Evolutionary conservation across 2,113 vertebrate genomes (phyloP).

Genomic region (Cnemophilus loriae): DNA sequence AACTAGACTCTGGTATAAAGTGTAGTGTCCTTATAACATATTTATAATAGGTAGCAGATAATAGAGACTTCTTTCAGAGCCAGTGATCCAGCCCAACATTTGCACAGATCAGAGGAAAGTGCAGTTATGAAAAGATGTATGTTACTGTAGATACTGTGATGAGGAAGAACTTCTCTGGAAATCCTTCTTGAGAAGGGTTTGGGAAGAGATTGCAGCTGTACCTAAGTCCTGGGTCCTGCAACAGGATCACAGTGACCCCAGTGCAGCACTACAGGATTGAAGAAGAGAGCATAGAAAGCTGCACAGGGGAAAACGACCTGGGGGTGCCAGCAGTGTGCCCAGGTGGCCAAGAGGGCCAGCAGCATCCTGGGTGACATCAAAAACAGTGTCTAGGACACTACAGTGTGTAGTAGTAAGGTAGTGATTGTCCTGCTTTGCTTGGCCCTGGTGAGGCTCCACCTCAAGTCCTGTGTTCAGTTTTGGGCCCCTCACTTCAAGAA

Average conservation of each 20-base stretch:
- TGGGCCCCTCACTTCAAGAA: too few relatives aligned
- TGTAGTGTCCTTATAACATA: neutral
- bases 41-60: neutral
- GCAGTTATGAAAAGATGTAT: neutral
- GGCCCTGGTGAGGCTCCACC: neutral
- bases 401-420: neutral
- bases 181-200: neutral
- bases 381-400: neutral
- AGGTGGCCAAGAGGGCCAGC: neutral
- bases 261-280: accelerated
- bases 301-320: neutral
- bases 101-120: neutral
- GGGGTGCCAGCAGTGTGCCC: neutral
- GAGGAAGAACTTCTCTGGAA: neutral
- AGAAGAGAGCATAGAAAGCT: neutral
- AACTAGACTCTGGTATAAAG: neutral
- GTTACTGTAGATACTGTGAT: neutral
- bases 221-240: accelerated
- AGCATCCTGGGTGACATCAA: too few relatives aligned
- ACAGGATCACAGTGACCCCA: neutral
- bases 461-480: neutral
- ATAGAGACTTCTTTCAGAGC: neutral
- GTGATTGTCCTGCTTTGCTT: neutral
- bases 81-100: neutral
- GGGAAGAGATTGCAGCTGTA: neutral